Evolutionary conservation across 2,888 invertebrate genomes (phyloP).

Genomic region (Stenolophus ochropezus): DNA sequence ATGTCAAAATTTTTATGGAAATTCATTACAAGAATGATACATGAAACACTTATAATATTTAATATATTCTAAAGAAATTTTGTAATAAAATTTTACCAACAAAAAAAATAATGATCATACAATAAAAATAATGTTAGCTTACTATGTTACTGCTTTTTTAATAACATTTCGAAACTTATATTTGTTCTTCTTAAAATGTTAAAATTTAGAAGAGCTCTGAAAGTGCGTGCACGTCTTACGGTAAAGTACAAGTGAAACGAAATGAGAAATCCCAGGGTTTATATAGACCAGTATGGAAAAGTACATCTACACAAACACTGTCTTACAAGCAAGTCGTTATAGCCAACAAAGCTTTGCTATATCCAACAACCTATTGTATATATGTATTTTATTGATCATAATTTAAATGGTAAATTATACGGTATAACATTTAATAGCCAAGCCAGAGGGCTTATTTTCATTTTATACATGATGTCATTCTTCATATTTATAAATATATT

Average conservation of each 20-base stretch:
- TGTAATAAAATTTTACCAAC: too few relatives aligned
- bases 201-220: not conserved
- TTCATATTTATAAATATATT: too few relatives aligned
- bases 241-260: conserved; percentile 1
- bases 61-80: too few relatives aligned
- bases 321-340: conserved; percentile 34
- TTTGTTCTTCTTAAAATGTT: not conserved
- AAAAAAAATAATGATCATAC: too few relatives aligned
- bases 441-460: conserved; percentile 7
- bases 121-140: too few relatives aligned
- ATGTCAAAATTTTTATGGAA: too few relatives aligned
- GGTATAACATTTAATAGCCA: conserved; percentile 16
- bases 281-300: conserved; percentile 32
- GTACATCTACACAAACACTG: conserved; percentile 26
- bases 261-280: conserved; percentile 29
- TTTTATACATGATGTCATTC: not conserved
- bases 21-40: too few relatives aligned
- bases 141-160: too few relatives aligned
- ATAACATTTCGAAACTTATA: too few relatives aligned
- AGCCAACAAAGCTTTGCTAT: conserved; percentile 22
- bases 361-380: conserved; percentile 29
- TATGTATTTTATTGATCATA: conserved; percentile 45
- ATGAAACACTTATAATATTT: too few relatives aligned
- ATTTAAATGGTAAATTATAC: conserved; percentile 52
- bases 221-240: not conserved